These are phyloP conservation scores for Hiodon tergisus DNA, from an alignment of 2,113 vertebrate species.

Conservation along the genomic window DNA sequence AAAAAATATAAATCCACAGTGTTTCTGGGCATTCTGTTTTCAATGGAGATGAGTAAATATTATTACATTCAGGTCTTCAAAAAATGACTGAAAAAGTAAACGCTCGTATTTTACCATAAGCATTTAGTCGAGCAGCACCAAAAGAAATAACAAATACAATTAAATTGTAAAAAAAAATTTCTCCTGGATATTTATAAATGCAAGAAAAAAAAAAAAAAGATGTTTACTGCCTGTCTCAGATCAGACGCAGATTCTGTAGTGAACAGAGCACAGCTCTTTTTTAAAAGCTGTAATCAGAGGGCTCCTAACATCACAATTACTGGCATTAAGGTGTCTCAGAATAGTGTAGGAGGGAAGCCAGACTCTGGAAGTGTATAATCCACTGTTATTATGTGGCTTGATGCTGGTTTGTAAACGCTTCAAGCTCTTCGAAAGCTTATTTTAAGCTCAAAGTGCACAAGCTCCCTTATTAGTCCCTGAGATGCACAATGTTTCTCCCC, in stretches of 20 bases:
- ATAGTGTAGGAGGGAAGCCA: conserved; percentile 52
- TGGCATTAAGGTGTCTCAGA: conserved; percentile 52
- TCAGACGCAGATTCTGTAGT: conserved; percentile 20
- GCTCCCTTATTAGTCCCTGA: conserved; percentile 8
- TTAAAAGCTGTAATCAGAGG: conserved; percentile 55
- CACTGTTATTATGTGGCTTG: conserved; percentile 49
- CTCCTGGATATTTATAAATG: conserved; percentile 20
- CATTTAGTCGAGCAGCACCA: background rate
- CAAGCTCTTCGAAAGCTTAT: conserved; percentile 29
- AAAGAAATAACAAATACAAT: background rate
- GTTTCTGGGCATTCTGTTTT: too few species aligned
- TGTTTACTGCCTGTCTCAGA: conserved; percentile 17
- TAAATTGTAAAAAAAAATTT: background rate
- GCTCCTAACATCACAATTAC: conserved; percentile 46
- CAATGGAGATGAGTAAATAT: too few species aligned
- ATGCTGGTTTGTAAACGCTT: conserved; percentile 28
- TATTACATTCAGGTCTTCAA: too few species aligned
- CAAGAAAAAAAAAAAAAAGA: conserved; percentile 4
- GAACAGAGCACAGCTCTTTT: conserved; percentile 12
- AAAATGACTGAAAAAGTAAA: too few species aligned
- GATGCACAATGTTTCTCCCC: conserved; percentile 7
- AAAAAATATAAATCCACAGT: too few species aligned
- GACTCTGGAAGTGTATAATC: conserved; percentile 51
- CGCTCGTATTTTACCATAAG: background rate
- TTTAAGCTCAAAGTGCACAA: conserved; percentile 20